Evolutionary conservation across 2,888 invertebrate species (phyloP), one percentile per base, ranked within the genome.

Genomic region (Vannuccia rotundouncinata): DNA sequence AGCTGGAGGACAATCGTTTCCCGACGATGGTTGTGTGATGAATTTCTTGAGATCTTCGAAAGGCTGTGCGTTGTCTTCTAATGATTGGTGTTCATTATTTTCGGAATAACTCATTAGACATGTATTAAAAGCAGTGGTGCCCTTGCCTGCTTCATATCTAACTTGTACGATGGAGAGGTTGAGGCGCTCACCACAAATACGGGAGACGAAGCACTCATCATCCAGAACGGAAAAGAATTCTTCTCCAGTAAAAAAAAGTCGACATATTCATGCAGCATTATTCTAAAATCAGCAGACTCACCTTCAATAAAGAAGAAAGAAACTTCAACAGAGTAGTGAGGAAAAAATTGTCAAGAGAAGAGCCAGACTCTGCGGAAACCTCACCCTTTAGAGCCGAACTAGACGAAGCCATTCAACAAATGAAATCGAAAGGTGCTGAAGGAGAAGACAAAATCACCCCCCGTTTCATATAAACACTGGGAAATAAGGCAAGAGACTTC

Each of bases 171-270:
- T n/a, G n/a, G n/a, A n/a, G n/a, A n/a, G n/a, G n/a, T n/a, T n/a
- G n/a, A n/a, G n/a, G n/a, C n/a, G n/a, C n/a, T n/a, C n/a, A n/a
- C n/a, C n/a, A 66, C 66, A 17, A 66, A 66, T 27, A 27, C 66
- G 2, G 2, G 66, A 66, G 25, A 66, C 25, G 66, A 66, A 22
- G 66, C 66, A 27, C 66, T 66, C 66, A 66, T 66, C 22, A 66
- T 66, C 22, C 66, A 66, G 22, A 66, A 66, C 25, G 66, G 66
- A 27, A 22, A 66, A 66, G 66, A 66, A 66, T 66, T n/a, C 66
- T 66, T 66, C 66, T 66, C 66, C 66, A 66, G 66, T 22, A 66
- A 66, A 27, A 13, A 66, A 66, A 66, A 66, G 66, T 27, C 66
- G 66, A 66, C 66, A 66, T 66, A 66, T 66, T 66, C 25, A 27